Evolutionary conservation across 2,888 invertebrate genomes (phyloP).

Genomic region (Acleris literana): DNA sequence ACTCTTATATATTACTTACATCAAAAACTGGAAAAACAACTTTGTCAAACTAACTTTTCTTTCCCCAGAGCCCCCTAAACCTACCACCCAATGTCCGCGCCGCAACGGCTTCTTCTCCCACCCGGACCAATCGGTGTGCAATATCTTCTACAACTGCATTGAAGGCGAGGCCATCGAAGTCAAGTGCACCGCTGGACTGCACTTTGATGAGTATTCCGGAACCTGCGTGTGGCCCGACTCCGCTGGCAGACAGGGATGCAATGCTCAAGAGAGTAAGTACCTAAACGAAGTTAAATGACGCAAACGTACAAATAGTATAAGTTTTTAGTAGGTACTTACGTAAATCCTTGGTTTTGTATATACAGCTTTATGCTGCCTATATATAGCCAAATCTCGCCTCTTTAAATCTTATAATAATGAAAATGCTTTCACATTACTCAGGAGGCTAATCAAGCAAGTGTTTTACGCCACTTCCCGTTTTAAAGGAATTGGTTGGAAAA

Average conservation of each 20-base stretch:
- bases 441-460: no score
- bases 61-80: slow-evolving; percentile 88
- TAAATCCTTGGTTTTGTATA: no score
- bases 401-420: no score
- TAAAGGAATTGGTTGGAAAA: no score
- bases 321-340: no score
- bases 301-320: not conserved
- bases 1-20: no score
- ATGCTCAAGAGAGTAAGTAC: slow-evolving; percentile 80
- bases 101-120: slow-evolving; percentile 96
- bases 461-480: no score
- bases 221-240: slow-evolving; percentile 95
- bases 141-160: slow-evolving; percentile 94
- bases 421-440: no score
- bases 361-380: no score
- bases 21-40: no score
- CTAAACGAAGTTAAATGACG: not conserved
- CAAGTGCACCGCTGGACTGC: slow-evolving; percentile 93
- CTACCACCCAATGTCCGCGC: slow-evolving; percentile 89
- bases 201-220: slow-evolving; percentile 94
- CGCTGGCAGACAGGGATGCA: slow-evolving; percentile 90
- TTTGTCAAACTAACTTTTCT: no score
- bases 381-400: no score
- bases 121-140: slow-evolving; percentile 91
- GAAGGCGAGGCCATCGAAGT: slow-evolving; percentile 91